Evolutionary conservation across 2,797 vertebrate genomes (phyloP).

Genomic region (Falco columbarius): DNA sequence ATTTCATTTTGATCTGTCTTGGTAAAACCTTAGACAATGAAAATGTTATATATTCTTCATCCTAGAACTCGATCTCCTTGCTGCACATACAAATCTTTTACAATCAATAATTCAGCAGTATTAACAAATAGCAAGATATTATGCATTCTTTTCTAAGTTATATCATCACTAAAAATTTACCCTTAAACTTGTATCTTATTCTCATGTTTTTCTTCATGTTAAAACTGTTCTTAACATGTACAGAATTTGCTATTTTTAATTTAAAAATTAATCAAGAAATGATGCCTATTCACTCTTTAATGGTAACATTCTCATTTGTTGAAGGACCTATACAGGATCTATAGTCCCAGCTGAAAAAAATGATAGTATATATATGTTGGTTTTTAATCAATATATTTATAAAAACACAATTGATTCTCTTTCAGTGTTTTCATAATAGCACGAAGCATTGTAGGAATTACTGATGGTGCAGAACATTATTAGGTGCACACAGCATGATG

Average conservation of each 20-base stretch:
- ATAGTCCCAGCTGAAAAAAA: neutral
- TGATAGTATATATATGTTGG: neutral
- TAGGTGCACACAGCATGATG: conserved; percentile 26
- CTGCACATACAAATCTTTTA: neutral
- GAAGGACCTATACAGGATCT: neutral
- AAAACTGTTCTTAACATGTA: neutral
- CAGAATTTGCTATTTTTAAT: neutral
- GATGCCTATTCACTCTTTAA: neutral
- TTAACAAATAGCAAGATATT: neutral
- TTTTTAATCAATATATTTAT: conserved; percentile 24
- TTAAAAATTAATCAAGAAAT: neutral
- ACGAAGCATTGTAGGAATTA: neutral
- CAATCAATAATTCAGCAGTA: neutral
- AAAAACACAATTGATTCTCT: neutral
- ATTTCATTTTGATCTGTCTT: neutral
- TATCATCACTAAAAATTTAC: neutral
- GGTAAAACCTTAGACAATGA: neutral
- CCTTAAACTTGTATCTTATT: neutral
- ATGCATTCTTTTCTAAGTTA: neutral
- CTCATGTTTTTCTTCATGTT: neutral
- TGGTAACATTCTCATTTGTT: neutral
- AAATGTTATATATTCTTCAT: neutral
- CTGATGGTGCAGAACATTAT: conserved; percentile 28
- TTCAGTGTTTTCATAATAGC: conserved; percentile 16
- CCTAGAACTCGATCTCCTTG: neutral